Evolutionary conservation across 2,888 invertebrate genomes (phyloP), one percentile per base, ranked within the genome.

Genomic region (Aphrophora alni): DNA sequence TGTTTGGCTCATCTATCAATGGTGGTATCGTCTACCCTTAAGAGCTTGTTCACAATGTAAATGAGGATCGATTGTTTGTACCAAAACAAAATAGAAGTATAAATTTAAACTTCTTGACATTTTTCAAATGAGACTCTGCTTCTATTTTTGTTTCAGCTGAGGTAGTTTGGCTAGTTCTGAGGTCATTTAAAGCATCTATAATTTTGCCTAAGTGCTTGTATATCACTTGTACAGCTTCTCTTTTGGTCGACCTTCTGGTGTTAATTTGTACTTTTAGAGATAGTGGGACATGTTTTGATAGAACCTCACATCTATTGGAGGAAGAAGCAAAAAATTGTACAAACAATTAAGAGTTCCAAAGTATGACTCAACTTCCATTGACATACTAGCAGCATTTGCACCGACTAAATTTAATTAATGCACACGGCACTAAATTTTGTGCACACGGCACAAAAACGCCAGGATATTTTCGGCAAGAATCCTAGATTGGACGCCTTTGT

Each of bases 401-500:
- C 73, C 73, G 24, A 26, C 27, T 28, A 27, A 27, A 28, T 26
- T 27, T 7, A 73, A 38, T 3, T 5, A 27, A 27, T 27, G 26
- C 28, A 10, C 73, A 73, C 7, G 73, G 28, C 1, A 73, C 73
- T 26, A 73, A 27, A 73, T n/a, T n/a, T n/a, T n/a, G n/a, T n/a
- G 26, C 28, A 10, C 73, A 73, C 7, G 73, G 28, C 1, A 73
- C 73, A 73, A 73, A 27, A 73, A 28, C 0, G 73, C 73, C 17
- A 73, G 73, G 21, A 25, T 71, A 27, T 73, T 73, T 73, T 14
- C 73, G 27, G 7, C 28, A 26, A 73, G 73, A 73, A 73, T 73
- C 12, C 73, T 8, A 73, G 73, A 73, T 17, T 73, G 73, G 28
- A 73, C 73, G 5, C 73, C 73, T 38, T 73, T 73, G 73, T 28